These are phyloP conservation scores for Halocaridina rubra DNA, from an alignment of 2,888 invertebrate genomes.

Conservation along the genomic window DNA sequence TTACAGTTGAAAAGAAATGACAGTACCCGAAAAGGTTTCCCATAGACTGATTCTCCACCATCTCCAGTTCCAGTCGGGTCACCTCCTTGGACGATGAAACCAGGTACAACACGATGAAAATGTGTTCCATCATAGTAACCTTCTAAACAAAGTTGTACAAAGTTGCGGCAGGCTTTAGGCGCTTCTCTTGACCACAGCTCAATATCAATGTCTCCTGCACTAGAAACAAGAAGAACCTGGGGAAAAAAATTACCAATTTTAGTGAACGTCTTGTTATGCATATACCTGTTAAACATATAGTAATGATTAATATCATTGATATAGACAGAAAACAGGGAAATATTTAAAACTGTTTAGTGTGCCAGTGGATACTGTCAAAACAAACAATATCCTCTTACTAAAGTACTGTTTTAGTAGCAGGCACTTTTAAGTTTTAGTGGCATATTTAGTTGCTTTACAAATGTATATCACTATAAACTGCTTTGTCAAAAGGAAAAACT, in stretches of 20 bases:
- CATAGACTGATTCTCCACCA: slow-evolving; percentile 95
- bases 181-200: slow-evolving; percentile 98
- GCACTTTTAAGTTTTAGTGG: too few species aligned
- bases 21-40: slow-evolving; percentile 89
- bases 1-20: too few species aligned
- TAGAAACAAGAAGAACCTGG: slow-evolving; percentile 90
- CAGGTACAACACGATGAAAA: slow-evolving; percentile 93
- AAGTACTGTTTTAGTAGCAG: too few species aligned
- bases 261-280: too few species aligned
- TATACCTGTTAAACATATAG: too few species aligned
- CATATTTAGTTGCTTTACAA: too few species aligned
- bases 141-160: slow-evolving; percentile 95
- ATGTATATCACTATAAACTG: too few species aligned
- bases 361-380: too few species aligned
- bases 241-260: slow-evolving; percentile 67
- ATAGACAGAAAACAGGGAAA: not conserved
- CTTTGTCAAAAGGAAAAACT: too few species aligned
- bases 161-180: slow-evolving; percentile 93
- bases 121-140: slow-evolving; percentile 92
- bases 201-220: slow-evolving; percentile 95
- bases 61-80: slow-evolving; percentile 96
- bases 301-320: not conserved
- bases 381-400: too few species aligned
- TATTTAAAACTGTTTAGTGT: too few species aligned
- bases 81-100: slow-evolving; percentile 96